Percentiles rank a stretch among this genome's conserved stretches.
Conservation (phyloP, 2,113 vertebrate genomes). For the Nematolebias whitei region DNA sequence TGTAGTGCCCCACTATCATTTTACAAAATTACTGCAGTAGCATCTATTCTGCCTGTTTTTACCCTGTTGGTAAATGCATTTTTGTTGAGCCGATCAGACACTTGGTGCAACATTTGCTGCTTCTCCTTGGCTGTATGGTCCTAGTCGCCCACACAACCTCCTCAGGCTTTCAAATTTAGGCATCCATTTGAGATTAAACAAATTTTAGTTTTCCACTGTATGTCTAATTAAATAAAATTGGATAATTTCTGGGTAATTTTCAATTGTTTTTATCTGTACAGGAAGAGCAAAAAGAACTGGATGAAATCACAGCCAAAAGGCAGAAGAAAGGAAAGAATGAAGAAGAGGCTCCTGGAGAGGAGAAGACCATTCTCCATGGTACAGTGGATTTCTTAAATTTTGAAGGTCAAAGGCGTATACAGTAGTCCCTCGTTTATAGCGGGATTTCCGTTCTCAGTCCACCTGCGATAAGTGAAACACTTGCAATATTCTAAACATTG, state of each 20-base stretch:
- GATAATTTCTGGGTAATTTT: not conserved
- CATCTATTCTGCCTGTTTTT: not conserved
- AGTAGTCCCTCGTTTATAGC: no score
- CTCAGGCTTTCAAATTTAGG: not conserved
- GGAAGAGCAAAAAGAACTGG: conserved; percentile 96
- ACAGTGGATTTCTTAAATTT: conserved; percentile 28
- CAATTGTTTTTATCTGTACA: conserved; percentile 52
- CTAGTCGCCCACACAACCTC: not conserved
- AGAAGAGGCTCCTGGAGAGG: conserved; percentile 93
- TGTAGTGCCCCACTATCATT: no score
- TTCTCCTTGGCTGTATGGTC: not conserved
- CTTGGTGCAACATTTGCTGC: not conserved
- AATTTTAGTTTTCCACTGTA: not conserved
- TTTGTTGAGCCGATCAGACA: conserved; percentile 1
- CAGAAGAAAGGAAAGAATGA: conserved; percentile 96
- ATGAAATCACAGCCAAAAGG: conserved; percentile 97
- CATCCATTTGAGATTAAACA: not conserved
- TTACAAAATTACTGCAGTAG: not conserved
- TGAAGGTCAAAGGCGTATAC: not conserved
- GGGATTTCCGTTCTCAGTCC: no score
- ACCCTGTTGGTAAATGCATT: not conserved
- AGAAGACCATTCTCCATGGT: conserved; percentile 98
- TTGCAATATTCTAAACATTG: no score
- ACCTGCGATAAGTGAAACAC: no score
- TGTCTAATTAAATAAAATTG: not conserved